Evolutionary conservation across 2,797 vertebrate species (phyloP).

Genomic region (Aphelocoma californica): DNA sequence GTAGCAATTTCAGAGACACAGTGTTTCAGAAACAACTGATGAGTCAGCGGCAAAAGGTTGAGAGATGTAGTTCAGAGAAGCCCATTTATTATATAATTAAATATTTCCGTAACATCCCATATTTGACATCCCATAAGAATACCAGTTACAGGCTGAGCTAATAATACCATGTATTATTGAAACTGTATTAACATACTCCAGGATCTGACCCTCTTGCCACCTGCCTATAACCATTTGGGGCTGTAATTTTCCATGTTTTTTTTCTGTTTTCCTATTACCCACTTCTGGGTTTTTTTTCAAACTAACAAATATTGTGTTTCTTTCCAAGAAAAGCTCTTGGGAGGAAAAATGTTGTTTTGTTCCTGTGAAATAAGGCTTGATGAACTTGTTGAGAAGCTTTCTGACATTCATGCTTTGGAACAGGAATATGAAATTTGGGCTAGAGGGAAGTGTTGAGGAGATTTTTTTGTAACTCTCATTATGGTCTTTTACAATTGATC

Average conservation of each 20-base stretch:
- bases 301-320: not conserved
- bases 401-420: not conserved
- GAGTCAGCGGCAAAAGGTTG: conserved; percentile 18
- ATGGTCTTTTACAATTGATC: not conserved
- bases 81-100: conserved; percentile 32
- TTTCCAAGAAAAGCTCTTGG: conserved; percentile 38
- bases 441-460: not conserved
- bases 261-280: not conserved
- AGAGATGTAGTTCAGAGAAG: not conserved
- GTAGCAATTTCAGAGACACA: not conserved
- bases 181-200: not conserved
- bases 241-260: not conserved
- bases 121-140: conserved; percentile 19
- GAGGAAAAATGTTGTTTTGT: conserved; percentile 26
- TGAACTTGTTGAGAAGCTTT: conserved; percentile 3
- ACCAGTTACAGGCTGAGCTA: conserved; percentile 2
- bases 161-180: not conserved
- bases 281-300: not conserved
- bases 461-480: not conserved
- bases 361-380: conserved; percentile 5
- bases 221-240: conserved; percentile 11
- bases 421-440: not conserved
- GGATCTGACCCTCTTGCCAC: not conserved
- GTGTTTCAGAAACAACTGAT: conserved; percentile 43
- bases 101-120: conserved; percentile 17